A percentile compares a stretch with the other conserved stretches of the same genome.
Evolutionary conservation across 2,113 vertebrate species (phyloP).

Genomic region (Phylloscopus trochilus): DNA sequence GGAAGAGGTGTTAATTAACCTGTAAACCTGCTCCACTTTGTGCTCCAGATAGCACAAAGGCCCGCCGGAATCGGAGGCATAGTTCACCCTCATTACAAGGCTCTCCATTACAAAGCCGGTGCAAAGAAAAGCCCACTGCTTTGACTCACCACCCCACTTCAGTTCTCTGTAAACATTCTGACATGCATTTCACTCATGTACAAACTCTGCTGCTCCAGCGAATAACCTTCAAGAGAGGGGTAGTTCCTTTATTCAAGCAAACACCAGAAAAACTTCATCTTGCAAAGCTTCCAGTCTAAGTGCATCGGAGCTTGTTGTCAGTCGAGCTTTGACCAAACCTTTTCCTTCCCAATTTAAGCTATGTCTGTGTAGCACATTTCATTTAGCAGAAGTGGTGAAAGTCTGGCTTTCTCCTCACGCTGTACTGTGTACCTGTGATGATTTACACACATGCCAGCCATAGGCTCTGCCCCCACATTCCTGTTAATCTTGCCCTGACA

Average conservation of each 20-base stretch:
- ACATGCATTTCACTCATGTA: conserved; percentile 13
- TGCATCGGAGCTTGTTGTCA: neutral
- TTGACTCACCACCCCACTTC: conserved; percentile 2
- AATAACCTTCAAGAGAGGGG: neutral
- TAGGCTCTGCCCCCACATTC: rapidly evolving
- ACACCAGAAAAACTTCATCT: neutral
- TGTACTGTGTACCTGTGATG: neutral
- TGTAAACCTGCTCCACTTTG: conserved; percentile 31
- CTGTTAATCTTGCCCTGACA: neutral
- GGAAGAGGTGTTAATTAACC: conserved; percentile 46
- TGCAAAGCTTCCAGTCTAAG: neutral
- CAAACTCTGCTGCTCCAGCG: neutral
- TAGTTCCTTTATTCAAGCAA: conserved; percentile 1
- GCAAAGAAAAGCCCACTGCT: conserved; percentile 15
- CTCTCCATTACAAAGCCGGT: conserved; percentile 28
- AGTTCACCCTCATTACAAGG: conserved; percentile 40
- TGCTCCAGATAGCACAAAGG: neutral
- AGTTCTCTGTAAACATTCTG: conserved; percentile 61
- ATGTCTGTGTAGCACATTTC: neutral
- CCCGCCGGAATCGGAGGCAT: neutral
- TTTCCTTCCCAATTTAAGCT: neutral
- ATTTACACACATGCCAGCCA: neutral
- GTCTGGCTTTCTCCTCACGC: neutral
- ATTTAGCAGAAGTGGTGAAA: neutral
- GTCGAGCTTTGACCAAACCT: rapidly evolving